A percentile compares a stretch with the other conserved stretches of the same genome.
Conservation (phyloP, 2,797 vertebrate species). For the Poeciliopsis infans region DNA sequence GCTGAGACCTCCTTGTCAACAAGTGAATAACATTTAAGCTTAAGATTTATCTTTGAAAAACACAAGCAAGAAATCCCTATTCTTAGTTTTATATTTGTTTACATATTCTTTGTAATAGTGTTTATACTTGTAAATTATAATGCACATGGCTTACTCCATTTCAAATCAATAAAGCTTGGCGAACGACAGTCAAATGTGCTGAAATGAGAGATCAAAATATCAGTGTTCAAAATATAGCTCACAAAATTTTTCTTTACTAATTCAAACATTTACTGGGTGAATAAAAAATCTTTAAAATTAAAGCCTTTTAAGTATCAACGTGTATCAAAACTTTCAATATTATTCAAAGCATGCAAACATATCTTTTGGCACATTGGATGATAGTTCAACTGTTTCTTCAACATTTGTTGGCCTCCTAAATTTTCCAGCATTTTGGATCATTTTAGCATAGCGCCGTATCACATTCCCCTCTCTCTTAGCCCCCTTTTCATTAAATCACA, state of each 20-base stretch:
- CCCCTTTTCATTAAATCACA: background rate
- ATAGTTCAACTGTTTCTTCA: background rate
- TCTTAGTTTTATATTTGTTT: background rate
- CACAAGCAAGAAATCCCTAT: background rate
- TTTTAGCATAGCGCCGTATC: background rate
- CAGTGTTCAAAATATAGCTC: background rate
- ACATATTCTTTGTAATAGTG: background rate
- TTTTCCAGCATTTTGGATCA: background rate
- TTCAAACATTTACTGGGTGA: background rate
- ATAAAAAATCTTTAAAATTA: background rate
- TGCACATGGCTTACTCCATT: too few species aligned
- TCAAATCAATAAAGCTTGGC: too few species aligned
- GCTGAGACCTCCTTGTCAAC: slow-evolving; percentile 23
- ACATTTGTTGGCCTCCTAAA: background rate
- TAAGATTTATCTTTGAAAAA: background rate
- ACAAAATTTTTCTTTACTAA: background rate
- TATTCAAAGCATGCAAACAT: too few species aligned
- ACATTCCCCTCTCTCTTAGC: background rate
- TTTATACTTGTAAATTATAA: background rate
- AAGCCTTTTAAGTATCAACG: background rate
- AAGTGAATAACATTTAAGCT: slow-evolving; percentile 9
- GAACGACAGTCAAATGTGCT: too few species aligned
- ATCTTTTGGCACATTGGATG: background rate
- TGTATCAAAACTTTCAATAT: background rate
- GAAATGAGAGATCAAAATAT: background rate